Evolutionary conservation across 2,797 vertebrate species (phyloP).

Genomic region (Coranthus polyacanthus): DNA sequence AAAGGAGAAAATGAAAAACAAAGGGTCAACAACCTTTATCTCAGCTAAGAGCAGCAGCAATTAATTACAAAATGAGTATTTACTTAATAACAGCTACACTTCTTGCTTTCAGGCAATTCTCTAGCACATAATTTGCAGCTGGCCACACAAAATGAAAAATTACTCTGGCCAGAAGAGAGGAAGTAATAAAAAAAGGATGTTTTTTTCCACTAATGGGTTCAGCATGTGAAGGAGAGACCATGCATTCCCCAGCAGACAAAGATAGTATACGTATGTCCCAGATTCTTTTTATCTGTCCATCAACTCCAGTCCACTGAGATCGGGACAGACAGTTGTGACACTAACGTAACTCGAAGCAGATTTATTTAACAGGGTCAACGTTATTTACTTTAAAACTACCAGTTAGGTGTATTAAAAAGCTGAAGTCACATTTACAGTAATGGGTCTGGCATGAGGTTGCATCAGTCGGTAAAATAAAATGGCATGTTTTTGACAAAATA

Average conservation of each 20-base stretch:
- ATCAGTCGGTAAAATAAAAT: conserved; percentile 1
- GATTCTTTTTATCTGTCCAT: conserved; percentile 61
- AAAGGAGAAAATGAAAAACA: conserved; percentile 35
- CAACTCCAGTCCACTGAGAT: conserved; percentile 41
- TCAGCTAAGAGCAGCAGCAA: conserved; percentile 36
- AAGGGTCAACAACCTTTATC: conserved; percentile 37
- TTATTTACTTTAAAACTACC: conserved; percentile 21
- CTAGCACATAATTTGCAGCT: conserved; percentile 60
- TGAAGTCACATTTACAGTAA: conserved; percentile 15
- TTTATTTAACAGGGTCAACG: conserved; percentile 28
- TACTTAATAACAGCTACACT: conserved; percentile 40
- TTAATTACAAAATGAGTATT: conserved; percentile 52
- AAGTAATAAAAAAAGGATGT: conserved; percentile 71
- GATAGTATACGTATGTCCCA: conserved; percentile 39
- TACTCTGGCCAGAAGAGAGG: conserved; percentile 65
- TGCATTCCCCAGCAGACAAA: conserved; percentile 57
- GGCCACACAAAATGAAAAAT: conserved; percentile 70
- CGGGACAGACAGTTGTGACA: conserved; percentile 33
- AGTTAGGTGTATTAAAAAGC: conserved; percentile 22
- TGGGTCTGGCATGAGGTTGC: background rate
- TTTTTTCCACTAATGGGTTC: conserved; percentile 73
- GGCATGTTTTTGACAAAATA: background rate
- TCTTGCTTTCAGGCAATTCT: conserved; percentile 55
- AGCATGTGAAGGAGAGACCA: conserved; percentile 67
- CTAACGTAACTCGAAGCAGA: conserved; percentile 47